Evolutionary conservation across 2,113 vertebrate species (phyloP).

Genomic region (Ailuropoda melanoleuca): DNA sequence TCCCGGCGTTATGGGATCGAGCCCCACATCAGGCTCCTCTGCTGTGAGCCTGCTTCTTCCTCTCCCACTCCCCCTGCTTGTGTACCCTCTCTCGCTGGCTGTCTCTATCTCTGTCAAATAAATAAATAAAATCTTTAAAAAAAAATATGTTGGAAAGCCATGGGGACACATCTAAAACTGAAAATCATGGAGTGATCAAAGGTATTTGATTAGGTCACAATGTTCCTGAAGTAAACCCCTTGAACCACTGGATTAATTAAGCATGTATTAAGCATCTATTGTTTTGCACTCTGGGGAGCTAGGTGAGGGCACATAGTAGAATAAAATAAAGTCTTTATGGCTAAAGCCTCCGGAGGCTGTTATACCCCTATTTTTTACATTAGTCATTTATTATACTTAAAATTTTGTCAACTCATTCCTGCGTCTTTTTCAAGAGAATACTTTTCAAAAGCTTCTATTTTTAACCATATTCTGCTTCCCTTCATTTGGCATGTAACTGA

Average conservation of each 20-base stretch:
- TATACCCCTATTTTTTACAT: background rate
- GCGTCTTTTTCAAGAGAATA: background rate
- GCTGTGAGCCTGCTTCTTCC: too few relatives aligned
- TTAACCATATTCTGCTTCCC: background rate
- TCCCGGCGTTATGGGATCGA: too few relatives aligned
- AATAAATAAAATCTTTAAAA: too few relatives aligned
- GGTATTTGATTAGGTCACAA: background rate
- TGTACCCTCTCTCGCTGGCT: too few relatives aligned
- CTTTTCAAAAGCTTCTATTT: background rate
- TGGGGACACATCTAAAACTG: background rate
- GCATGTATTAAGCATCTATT: background rate
- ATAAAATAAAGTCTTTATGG: background rate
- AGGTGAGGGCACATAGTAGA: background rate
- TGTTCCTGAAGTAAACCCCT: background rate
- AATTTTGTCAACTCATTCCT: background rate
- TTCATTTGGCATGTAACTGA: background rate
- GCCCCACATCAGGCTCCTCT: too few relatives aligned
- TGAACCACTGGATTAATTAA: background rate
- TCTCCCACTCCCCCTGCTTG: too few relatives aligned
- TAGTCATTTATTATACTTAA: background rate
- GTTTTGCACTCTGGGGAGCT: background rate
- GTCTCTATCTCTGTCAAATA: too few relatives aligned
- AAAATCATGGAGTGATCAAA: background rate
- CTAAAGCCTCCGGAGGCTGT: background rate
- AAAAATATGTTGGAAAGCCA: background rate